Base-by-base conservation (phyloP, 2,888 invertebrate species). In the Oxystoma pomonae region DNA sequence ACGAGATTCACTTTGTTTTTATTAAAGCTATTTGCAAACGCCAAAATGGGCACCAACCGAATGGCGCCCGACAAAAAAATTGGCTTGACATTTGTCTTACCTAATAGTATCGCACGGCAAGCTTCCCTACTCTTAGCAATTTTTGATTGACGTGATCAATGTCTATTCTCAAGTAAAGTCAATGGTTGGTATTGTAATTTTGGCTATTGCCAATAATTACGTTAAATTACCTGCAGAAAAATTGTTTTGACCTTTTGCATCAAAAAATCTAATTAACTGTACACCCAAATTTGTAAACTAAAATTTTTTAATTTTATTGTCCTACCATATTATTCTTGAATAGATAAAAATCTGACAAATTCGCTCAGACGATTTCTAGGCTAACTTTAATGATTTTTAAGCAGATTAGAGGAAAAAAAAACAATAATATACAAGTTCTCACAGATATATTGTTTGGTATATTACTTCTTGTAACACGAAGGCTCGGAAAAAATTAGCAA, bases 401-500 rank as follows among this genome's bases (percentile, higher is more conserved):
- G 5, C 35, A 35, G 12, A 35, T 35, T 35, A 35, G 3, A 35
- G 12, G 12, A 35, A 35, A 35, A 35, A 7, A 35, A 35, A 35
- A 35, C 5, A 35, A 35, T 35, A 35, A 35, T 35, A 35, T n/a
- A n/a, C 3, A 12, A 35, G 35, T 35, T 35, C 35, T 12, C 35
- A 35, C 35, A 35, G 35, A 35, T 35, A 12, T 35, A 7, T 12
- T n/a, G 3, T 35, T 35, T 35, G 35, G 35, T 35, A 35, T 3
- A 35, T 35, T 35, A 12, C 35, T 35, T 35, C 12, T 35, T 35
- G n/a, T 35, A 35, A 35, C 35, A 35, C 35, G 35, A 35, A 35
- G 35, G 35, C 12, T 35, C 12, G 35, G 35, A 17, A 35, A 9
- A 62, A 53, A 62, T 58, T 62, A 62, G 12, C n/a, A 19, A 22